Conservation (phyloP, 1,140 invertebrate genomes). For the Wiebesia pumilae region DNA sequence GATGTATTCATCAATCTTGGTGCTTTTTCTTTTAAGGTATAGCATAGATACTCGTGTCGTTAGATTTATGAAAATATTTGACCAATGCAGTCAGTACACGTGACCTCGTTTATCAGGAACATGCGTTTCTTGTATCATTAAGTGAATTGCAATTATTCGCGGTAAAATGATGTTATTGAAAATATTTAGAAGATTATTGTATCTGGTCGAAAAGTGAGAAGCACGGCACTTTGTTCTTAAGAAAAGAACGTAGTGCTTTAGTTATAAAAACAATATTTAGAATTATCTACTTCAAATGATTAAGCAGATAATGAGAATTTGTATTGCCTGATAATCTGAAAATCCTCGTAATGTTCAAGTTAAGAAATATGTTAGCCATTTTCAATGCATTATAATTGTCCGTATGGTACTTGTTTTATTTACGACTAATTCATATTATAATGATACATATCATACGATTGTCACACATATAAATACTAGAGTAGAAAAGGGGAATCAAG, state of each 20-base stretch:
- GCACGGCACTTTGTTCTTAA: too few relatives aligned
- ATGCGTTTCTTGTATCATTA: not conserved
- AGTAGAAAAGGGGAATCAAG: not conserved
- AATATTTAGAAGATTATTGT: not conserved
- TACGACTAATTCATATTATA: constrained; percentile 2
- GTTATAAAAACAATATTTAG: too few relatives aligned
- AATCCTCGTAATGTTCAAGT: not conserved
- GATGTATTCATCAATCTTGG: constrained; percentile 32
- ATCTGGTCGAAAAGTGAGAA: not conserved
- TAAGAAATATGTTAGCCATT: not conserved
- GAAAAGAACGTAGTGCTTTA: too few relatives aligned
- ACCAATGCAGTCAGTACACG: not conserved
- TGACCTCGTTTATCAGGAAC: not conserved
- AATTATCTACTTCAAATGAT: too few relatives aligned
- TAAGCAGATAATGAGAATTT: not conserved
- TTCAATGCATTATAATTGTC: not conserved
- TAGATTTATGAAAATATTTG: constrained; percentile 32
- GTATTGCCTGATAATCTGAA: not conserved
- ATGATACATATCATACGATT: constrained; percentile 21
- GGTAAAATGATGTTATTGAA: too few relatives aligned
- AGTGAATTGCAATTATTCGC: not conserved
- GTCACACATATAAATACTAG: constrained; percentile 1
- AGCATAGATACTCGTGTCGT: not conserved
- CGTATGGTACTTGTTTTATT: not conserved
- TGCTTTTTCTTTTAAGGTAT: not conserved